Base-by-base conservation (phyloP, 2,888 invertebrate genomes). In the Ochropacha duplaris region DNA sequence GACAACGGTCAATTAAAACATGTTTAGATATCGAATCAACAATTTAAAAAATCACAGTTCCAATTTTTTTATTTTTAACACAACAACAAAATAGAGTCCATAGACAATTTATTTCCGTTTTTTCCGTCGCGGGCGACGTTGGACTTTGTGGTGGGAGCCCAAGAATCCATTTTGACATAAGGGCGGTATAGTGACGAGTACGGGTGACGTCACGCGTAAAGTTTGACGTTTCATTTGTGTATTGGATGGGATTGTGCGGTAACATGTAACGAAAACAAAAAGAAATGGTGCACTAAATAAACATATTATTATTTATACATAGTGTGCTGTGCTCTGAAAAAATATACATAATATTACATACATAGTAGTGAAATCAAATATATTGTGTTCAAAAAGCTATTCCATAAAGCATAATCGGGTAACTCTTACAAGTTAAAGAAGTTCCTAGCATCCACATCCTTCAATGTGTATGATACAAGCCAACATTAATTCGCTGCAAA, bases 221-320 rank as follows among this genome's bases (percentile, higher is more conserved):
- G 68, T 58, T 66, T 72, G 66, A 72, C 72, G 71, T 74, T 74
- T 78, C 79, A 72, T 81, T 76, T 87, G 85, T 85, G 87, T 84
- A 86, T 88, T 85, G 88, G 90, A 82, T 87, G 85, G 90, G 89
- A 87, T 86, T 86, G 90, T 90, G 92, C 89, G 87, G 90, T 83
- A 85, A 92, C 92, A 92, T 92, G 92, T 87, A 92, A 92, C 85
- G 86, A 90, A 90, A 92, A 90, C 86, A 91, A 86, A 92, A 88
- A 90, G 86, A 89, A 92, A 92, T 81, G 87, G 90, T 91, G 90
- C 91, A 90, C 90, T 92, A 92, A 92, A 92, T 92, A 91, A 88
- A 92, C 84, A 86, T 86, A 86, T 79, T 84, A 85, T 74, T 72
- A 71, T 62, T 57, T 65, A 77, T 74, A 77, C 58, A 69, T 60